Conservation (phyloP, 2,797 vertebrate genomes). For the Scomberomorus guttatus region DNA sequence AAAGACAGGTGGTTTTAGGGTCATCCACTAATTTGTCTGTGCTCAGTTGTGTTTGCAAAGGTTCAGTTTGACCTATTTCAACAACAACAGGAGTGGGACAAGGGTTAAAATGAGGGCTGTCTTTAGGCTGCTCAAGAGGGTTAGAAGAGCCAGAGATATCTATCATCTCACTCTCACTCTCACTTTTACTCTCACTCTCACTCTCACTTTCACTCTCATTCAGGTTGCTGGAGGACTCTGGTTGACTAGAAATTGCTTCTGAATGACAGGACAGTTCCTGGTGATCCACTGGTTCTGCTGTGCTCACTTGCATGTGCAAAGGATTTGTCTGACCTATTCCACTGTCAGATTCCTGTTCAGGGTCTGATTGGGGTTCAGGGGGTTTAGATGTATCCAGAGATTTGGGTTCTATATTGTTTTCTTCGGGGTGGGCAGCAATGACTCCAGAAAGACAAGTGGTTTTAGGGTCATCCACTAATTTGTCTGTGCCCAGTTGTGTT, state of each 20-base stretch:
- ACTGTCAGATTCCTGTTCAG: conserved; percentile 50
- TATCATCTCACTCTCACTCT: conserved; percentile 77
- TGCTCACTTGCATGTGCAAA: conserved; percentile 44
- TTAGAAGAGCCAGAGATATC: conserved; percentile 77
- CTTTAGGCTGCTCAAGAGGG: conserved; percentile 48
- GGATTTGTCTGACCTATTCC: conserved; percentile 77
- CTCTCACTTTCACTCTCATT: conserved; percentile 55
- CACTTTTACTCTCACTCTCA: conserved; percentile 59
- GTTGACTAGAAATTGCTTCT: conserved; percentile 55
- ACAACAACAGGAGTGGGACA: conserved; percentile 29
- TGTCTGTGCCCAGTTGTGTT: conserved; percentile 53
- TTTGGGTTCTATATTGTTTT: conserved; percentile 18
- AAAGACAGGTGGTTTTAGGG: conserved; percentile 31
- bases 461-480: conserved; percentile 29
- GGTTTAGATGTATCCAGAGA: conserved; percentile 25
- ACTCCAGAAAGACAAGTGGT: conserved; percentile 61
- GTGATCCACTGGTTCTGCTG: conserved; percentile 45
- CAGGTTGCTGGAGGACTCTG: conserved; percentile 56
- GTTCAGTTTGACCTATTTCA: conserved; percentile 68
- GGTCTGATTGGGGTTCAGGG: conserved; percentile 23
- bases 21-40: conserved; percentile 47
- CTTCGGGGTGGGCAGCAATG: conserved; percentile 27
- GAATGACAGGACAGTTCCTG: conserved; percentile 33
- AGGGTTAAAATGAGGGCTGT: conserved; percentile 15
- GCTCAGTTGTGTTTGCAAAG: conserved; percentile 56